Conservation (phyloP, 2,113 vertebrate species). For the Phycodurus eques region DNA sequence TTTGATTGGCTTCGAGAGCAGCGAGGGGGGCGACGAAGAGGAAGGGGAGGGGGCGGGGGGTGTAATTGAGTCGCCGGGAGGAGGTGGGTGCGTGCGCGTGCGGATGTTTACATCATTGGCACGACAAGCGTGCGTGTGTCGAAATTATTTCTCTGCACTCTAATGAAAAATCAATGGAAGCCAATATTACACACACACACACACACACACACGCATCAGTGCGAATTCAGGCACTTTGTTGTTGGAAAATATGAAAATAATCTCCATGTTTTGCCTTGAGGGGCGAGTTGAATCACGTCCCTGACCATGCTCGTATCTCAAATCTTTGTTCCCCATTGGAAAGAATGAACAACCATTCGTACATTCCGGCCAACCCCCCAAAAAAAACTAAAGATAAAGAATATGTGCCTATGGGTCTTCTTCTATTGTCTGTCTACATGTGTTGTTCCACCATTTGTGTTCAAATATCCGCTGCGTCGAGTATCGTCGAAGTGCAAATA, state of each 20-base stretch:
- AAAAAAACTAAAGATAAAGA: too few species aligned
- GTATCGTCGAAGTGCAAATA: too few species aligned
- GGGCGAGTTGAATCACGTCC: too few species aligned
- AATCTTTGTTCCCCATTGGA: too few species aligned
- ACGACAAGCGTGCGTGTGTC: background rate
- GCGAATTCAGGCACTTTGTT: background rate
- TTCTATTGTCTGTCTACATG: too few species aligned
- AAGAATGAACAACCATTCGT: too few species aligned
- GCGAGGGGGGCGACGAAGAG: background rate
- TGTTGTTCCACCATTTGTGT: too few species aligned
- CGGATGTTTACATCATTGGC: constrained; percentile 8
- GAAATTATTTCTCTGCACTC: constrained; percentile 13
- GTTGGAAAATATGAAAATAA: background rate
- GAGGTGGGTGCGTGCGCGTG: constrained; percentile 9
- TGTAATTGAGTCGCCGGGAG: constrained; percentile 54
- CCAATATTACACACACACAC: constrained; percentile 8
- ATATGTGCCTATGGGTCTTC: too few species aligned
- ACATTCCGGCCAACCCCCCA: too few species aligned
- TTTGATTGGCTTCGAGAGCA: constrained; percentile 55
- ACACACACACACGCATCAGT: background rate
- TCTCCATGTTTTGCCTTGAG: too few species aligned
- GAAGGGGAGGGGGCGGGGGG: constrained; percentile 4
- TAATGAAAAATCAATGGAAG: constrained; percentile 38
- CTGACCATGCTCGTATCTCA: too few species aligned
- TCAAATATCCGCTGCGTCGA: too few species aligned